Evolutionary conservation across 2,797 vertebrate genomes (phyloP).

Genomic region (Staurois parvus): DNA sequence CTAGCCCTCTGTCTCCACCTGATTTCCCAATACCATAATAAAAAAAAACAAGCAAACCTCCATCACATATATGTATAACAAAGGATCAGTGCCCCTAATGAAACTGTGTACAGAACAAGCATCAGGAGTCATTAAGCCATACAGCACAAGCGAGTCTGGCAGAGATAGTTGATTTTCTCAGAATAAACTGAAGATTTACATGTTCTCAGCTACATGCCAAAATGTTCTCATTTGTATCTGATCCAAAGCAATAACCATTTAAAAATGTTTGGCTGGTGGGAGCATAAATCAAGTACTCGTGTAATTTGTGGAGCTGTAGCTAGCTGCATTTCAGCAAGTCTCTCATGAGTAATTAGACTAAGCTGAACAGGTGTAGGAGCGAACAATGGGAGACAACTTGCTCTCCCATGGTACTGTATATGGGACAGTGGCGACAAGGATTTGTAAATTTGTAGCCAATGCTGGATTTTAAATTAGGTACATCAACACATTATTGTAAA

Average conservation of each 20-base stretch:
- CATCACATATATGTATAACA: no score
- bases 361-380: background rate
- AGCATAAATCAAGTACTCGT: background rate
- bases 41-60: no score
- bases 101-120: background rate
- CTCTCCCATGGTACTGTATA: background rate
- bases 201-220: background rate
- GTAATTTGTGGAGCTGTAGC: background rate
- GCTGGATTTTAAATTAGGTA: background rate
- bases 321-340: constrained; percentile 15
- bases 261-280: background rate
- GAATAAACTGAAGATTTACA: background rate
- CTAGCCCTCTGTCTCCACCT: no score
- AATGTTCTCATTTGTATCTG: constrained; percentile 8
- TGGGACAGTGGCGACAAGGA: background rate
- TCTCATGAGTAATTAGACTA: constrained; percentile 14
- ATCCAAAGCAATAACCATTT: constrained; percentile 6
- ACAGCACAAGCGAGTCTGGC: background rate
- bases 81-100: no score
- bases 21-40: no score
- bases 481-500: background rate
- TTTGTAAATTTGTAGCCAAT: background rate
- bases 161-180: background rate
- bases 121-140: background rate
- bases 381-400: background rate